Evolutionary conservation across 2,113 vertebrate species (phyloP).

Genomic region (Pterocles gutturalis): DNA sequence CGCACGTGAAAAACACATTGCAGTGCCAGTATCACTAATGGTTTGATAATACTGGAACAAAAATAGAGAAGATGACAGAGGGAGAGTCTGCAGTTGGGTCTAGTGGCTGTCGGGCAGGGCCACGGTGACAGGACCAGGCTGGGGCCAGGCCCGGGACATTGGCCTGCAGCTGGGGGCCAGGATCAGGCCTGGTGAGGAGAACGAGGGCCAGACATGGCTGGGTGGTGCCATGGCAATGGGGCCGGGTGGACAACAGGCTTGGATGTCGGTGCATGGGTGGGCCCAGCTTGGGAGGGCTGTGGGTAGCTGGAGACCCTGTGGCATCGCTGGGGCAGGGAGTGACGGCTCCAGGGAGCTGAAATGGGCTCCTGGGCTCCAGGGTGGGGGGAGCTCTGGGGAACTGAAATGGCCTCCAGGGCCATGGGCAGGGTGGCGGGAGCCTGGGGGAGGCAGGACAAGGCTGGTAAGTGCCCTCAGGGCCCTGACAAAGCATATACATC

Average conservation of each 20-base stretch:
- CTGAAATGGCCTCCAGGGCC: accelerated
- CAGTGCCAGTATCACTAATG: background rate
- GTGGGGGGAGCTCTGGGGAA: background rate
- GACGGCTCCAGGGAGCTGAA: background rate
- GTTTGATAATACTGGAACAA: background rate
- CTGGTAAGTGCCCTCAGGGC: background rate
- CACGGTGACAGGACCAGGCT: too few species aligned
- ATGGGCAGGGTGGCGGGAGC: background rate
- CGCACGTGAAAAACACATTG: background rate
- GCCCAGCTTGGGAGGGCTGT: background rate
- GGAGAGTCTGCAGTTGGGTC: too few species aligned
- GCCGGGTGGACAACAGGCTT: accelerated
- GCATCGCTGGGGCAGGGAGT: background rate
- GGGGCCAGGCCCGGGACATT: too few species aligned
- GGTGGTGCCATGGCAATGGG: background rate
- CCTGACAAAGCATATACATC: background rate
- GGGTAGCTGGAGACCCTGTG: background rate
- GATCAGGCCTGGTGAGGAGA: background rate
- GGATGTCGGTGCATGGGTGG: background rate
- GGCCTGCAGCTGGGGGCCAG: background rate
- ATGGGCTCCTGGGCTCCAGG: background rate
- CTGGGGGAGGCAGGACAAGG: background rate
- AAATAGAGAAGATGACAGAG: background rate
- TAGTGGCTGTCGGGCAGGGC: background rate
- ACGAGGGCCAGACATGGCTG: background rate